A percentile compares a stretch with the other conserved stretches of the same genome.
Conservation (phyloP, 53 echinoderm and acorn worm species). For the Holothuria leucospilota region DNA sequence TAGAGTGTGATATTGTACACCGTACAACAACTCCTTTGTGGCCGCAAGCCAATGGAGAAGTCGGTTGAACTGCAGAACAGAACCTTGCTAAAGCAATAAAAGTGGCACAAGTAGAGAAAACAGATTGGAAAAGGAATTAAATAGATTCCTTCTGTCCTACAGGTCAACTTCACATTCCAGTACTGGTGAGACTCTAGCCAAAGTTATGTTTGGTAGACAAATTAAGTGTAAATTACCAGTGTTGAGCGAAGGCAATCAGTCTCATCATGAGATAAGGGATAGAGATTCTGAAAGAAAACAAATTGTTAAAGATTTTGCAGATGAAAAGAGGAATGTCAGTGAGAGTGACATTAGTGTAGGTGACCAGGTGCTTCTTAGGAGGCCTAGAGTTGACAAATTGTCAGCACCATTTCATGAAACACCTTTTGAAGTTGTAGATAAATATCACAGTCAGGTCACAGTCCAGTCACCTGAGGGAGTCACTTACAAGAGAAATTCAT, state of each 20-base stretch:
- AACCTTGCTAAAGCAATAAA: slow-evolving; percentile 55
- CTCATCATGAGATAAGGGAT: slow-evolving; percentile 30
- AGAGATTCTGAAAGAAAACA: slow-evolving; percentile 23
- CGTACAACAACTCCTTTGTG: slow-evolving; percentile 53
- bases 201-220: slow-evolving; percentile 59
- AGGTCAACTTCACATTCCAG: slow-evolving; percentile 64
- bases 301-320: slow-evolving; percentile 18
- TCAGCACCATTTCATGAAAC: slow-evolving; percentile 41
- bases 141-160: slow-evolving; percentile 29
- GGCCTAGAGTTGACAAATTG: too few relatives aligned
- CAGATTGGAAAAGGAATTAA: slow-evolving; percentile 17
- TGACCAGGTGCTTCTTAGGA: too few relatives aligned
- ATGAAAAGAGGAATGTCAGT: slow-evolving; percentile 21
- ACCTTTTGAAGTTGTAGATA: slow-evolving; percentile 53
- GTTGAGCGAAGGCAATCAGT: not conserved
- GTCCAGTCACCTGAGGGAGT: slow-evolving; percentile 62
- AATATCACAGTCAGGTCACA: slow-evolving; percentile 45
- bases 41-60: slow-evolving; percentile 70
- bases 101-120: not conserved
- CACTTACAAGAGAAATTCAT: slow-evolving; percentile 62
- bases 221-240: slow-evolving; percentile 44
- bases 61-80: slow-evolving; percentile 65
- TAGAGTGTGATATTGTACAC: slow-evolving; percentile 51
- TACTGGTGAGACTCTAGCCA: slow-evolving; percentile 53
- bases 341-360: slow-evolving; percentile 46